Percentiles rank a stretch among this genome's conserved stretches.
These are phyloP conservation scores for Gambusia affinis DNA, from an alignment of 2,113 vertebrate genomes.

Conservation along the genomic window DNA sequence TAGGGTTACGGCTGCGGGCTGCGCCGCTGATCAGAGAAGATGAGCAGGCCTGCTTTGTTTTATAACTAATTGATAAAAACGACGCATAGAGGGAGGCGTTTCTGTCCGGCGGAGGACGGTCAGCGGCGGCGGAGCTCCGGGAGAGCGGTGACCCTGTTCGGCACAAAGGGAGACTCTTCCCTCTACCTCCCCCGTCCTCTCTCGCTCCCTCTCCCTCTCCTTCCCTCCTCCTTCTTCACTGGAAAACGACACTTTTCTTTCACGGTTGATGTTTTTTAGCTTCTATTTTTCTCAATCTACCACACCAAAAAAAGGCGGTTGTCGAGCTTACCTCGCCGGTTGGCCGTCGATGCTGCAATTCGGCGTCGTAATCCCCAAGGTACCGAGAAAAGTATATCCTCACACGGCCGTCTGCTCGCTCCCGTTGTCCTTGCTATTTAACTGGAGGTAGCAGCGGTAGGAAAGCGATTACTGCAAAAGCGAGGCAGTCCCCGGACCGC, in stretches of 20 bases:
- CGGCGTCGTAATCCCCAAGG: constrained; percentile 71
- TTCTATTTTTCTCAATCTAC: constrained; percentile 53
- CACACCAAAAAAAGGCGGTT: constrained; percentile 24
- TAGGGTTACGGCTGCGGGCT: constrained; percentile 25
- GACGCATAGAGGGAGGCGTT: constrained; percentile 53
- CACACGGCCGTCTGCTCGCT: constrained; percentile 74
- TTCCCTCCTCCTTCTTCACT: constrained; percentile 39
- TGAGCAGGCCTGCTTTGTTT: constrained; percentile 58
- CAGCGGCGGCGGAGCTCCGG: constrained; percentile 18
- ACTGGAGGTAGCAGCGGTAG: constrained; percentile 76
- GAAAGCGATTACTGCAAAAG: constrained; percentile 76
- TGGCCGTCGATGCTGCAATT: constrained; percentile 75
- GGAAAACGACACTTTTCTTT: constrained; percentile 73
- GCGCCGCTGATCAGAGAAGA: constrained; percentile 15
- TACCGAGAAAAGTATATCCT: constrained; percentile 64
- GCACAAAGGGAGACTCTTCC: constrained; percentile 82
- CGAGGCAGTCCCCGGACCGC: constrained; percentile 79
- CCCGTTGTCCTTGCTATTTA: constrained; percentile 78
- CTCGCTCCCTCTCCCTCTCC: constrained; percentile 21
- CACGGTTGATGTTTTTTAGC: constrained; percentile 70
- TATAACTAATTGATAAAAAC: constrained; percentile 53
- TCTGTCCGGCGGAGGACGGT: constrained; percentile 41
- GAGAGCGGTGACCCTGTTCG: constrained; percentile 64
- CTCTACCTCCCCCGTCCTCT: constrained; percentile 48
- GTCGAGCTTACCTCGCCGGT: constrained; percentile 71